These are phyloP conservation scores for Octodon degus DNA, from an alignment of 2,113 vertebrate species.

Conservation along the genomic window DNA sequence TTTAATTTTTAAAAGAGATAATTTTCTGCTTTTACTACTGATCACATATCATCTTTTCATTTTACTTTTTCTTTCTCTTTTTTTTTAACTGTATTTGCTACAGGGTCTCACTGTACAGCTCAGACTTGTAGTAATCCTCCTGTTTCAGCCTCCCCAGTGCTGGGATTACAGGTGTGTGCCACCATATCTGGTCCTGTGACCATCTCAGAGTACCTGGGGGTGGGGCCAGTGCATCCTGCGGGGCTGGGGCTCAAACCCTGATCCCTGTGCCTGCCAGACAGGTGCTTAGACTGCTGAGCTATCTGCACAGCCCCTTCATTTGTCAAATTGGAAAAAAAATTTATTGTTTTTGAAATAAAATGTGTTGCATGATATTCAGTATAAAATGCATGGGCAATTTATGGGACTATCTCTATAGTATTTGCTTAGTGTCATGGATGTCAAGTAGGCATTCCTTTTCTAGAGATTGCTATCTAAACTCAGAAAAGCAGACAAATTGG, in stretches of 20 bases:
- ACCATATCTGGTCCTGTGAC: no score
- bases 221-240: no score
- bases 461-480: slow-evolving; percentile 11
- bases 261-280: no score
- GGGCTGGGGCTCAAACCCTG: no score
- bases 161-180: no score
- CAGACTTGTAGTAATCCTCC: no score
- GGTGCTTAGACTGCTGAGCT: no score
- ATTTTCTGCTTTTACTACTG: not conserved
- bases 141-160: no score
- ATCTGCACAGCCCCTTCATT: not conserved
- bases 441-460: not conserved
- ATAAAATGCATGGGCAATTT: not conserved
- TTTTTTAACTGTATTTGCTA: no score
- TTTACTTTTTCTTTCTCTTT: not conserved
- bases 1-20: slow-evolving; percentile 19
- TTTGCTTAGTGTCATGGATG: not conserved
- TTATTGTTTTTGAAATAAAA: slow-evolving; percentile 44
- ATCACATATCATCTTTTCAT: not conserved
- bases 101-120: no score
- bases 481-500: not conserved
- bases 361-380: not conserved
- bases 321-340: slow-evolving; percentile 7
- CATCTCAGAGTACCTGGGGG: no score
- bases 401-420: not conserved